Evolutionary conservation across 2,113 vertebrate species (phyloP).

Genomic region (Lanius collurio): DNA sequence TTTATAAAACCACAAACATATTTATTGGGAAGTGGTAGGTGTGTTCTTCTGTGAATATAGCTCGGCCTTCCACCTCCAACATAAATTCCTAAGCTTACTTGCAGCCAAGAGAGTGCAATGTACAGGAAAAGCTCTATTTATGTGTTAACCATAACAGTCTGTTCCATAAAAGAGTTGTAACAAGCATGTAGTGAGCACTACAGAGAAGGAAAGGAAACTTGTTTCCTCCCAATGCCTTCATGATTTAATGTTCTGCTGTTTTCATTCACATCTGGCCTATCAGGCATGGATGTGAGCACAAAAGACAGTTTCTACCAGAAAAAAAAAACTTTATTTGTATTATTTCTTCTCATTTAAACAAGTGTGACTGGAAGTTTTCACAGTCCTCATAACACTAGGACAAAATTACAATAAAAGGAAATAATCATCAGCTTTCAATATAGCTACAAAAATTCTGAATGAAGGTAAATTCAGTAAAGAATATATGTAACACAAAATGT

Average conservation of each 20-base stretch:
- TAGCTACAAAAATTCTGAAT: neutral
- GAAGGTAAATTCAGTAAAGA: neutral
- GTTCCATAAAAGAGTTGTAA: neutral
- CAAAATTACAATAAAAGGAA: neutral
- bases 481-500: neutral
- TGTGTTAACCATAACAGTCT: neutral
- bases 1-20: neutral
- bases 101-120: neutral
- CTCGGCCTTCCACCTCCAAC: neutral
- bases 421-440: neutral
- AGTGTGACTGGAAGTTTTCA: neutral
- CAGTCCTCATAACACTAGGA: neutral
- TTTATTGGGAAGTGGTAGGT: neutral
- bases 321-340: neutral
- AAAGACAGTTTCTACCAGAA: neutral
- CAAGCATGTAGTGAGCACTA: neutral
- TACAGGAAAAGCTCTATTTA: neutral
- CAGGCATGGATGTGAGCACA: neutral
- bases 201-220: neutral
- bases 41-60: neutral
- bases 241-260: neutral
- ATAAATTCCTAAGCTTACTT: neutral
- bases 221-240: neutral
- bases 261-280: neutral
- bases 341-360: neutral